Evolutionary conservation across 1,140 invertebrate genomes (phyloP), one percentile per base, ranked within the genome.

Genomic region (Sweltsa coloradensis): DNA sequence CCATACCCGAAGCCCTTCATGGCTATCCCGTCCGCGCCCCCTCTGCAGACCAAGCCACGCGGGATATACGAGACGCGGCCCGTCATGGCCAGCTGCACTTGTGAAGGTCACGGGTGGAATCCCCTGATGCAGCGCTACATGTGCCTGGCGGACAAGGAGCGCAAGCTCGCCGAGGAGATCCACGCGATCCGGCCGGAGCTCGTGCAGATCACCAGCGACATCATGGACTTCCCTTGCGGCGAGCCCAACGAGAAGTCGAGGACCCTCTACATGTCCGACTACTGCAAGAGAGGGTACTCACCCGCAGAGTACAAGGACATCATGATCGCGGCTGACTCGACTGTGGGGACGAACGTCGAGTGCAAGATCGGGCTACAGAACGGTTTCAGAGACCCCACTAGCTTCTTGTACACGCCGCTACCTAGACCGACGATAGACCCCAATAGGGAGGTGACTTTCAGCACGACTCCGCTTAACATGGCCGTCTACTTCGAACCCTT

Each of bases 1-100:
- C 73, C 74, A 0, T 70, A 70, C 59, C 58, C 67, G 26, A 69
- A 73, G 51, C 69, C 70, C 1, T 51, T 74, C 11, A 55, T 70
- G 7, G 63, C 66, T 47, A 74, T 37, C n/a, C n/a, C n/a, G n/a
- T n/a, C n/a, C n/a, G 29, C 29, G 7, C 29, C 29, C 7, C 29
- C 29, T 31, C 14, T 31, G 29, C 9, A 9, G 9, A 31, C 29
- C 7, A 31, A 31, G 29, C 14, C 29, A 9, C 29, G 29, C 14
- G 29, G 29, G 9, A n/a, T 31, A 9, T 31, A 31, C 29, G 7
- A 31, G 29, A 31, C 14, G 29, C 9, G n/a, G n/a, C 29, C 29
- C 7, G n/a, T 31, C 9, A n/a, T n/a, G n/a, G 29, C 9, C 9
- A n/a, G n/a, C 9, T 31, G 29, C 29, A 31, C 9, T 9, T 31